These are phyloP conservation scores for Motacilla tschutschensis DNA, from an alignment of 2,113 vertebrate species.

Conservation along the genomic window DNA sequence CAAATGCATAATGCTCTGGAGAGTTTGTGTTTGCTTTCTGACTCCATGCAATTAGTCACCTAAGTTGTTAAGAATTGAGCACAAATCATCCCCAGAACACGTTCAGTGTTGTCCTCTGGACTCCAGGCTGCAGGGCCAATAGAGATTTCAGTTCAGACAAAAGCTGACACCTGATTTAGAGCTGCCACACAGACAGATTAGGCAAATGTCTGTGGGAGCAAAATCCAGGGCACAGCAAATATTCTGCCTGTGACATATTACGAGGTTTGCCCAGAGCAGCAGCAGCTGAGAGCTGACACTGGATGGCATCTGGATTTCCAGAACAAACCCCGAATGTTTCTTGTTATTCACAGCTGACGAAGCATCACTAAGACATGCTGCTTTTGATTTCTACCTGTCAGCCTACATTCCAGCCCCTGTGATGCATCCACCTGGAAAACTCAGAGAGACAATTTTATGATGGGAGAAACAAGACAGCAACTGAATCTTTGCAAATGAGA, in stretches of 20 bases:
- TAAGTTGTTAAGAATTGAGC: not conserved
- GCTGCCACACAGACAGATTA: not conserved
- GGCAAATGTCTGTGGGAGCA: not conserved
- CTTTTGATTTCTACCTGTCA: conserved; percentile 64
- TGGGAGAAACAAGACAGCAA: conserved; percentile 27
- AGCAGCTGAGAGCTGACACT: conserved; percentile 23
- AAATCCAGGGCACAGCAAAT: not conserved
- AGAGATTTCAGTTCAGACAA: not conserved
- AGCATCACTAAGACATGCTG: conserved; percentile 51
- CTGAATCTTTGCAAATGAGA: conserved; percentile 33
- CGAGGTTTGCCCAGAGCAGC: conserved; percentile 6
- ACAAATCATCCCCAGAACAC: not conserved
- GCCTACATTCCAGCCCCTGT: conserved; percentile 12
- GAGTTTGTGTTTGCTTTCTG: not conserved
- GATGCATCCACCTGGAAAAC: conserved; percentile 57
- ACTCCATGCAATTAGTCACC: not conserved
- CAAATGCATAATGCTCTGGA: not conserved
- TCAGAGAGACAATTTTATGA: conserved; percentile 41
- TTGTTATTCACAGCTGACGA: conserved; percentile 55
- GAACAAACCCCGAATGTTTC: conserved; percentile 26
- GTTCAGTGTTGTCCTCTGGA: not conserved
- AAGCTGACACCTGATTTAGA: not conserved
- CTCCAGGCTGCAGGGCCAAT: not conserved
- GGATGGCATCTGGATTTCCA: conserved; percentile 40
- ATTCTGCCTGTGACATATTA: not conserved